phyloP scores from a whole-genome alignment of 1,140 invertebrate species.

The Pseudomyrmex pallidus region DNA sequence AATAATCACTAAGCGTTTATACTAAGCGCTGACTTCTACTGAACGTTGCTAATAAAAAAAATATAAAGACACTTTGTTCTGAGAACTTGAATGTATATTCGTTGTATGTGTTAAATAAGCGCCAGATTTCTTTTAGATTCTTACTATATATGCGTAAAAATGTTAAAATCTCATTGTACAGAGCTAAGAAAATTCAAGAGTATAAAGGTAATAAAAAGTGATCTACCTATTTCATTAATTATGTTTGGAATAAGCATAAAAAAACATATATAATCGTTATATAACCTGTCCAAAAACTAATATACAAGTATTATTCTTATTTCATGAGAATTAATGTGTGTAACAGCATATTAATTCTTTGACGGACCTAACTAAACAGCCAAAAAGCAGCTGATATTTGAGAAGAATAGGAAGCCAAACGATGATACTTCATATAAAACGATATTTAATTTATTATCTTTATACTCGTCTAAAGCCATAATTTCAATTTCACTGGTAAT shows the following conservation, averaged over 20 bases:
- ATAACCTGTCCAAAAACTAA: not conserved
- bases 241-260: not conserved
- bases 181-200: constrained; percentile 43
- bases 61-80: constrained; percentile 9
- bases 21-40: too few relatives aligned
- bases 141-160: constrained; percentile 49
- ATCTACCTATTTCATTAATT: not conserved
- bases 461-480: constrained; percentile 81
- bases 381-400: constrained; percentile 25
- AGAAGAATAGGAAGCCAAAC: constrained; percentile 75
- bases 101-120: constrained; percentile 39
- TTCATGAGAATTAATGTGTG: not conserved
- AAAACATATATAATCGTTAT: too few relatives aligned
- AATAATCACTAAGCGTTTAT: too few relatives aligned
- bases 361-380: not conserved
- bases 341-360: not conserved
- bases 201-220: constrained; percentile 71
- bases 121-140: constrained; percentile 29
- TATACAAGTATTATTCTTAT: constrained; percentile 14
- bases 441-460: constrained; percentile 80
- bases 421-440: constrained; percentile 78
- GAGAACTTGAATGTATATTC: constrained; percentile 44
- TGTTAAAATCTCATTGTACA: constrained; percentile 25
- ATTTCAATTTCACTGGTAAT: constrained; percentile 76
- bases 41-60: constrained; percentile 1